Percentiles rank a stretch among this genome's conserved stretches.
Conservation (phyloP, 2,113 vertebrate genomes). For the Cottus gobio region DNA sequence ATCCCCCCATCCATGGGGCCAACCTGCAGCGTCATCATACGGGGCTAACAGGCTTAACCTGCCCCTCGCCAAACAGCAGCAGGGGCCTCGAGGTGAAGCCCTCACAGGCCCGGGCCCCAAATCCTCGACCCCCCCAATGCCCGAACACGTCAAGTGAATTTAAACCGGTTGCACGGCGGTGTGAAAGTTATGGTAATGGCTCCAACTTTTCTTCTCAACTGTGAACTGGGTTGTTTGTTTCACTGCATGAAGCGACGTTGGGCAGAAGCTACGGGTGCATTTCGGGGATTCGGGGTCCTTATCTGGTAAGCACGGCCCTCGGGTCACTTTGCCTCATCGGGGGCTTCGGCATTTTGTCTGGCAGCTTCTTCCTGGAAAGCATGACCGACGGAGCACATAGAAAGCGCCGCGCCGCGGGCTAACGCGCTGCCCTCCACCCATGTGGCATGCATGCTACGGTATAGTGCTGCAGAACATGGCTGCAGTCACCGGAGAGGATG, state of each 20-base stretch:
- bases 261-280: conserved; percentile 35
- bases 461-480: background rate
- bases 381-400: conserved; percentile 13
- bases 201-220: conserved; percentile 1
- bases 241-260: conserved; percentile 4
- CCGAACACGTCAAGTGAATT: conserved; percentile 49
- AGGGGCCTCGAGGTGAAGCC: conserved; percentile 32
- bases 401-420: conserved; percentile 5
- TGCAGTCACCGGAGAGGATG: background rate
- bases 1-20: conserved; percentile 3
- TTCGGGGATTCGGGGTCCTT: conserved; percentile 32
- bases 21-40: conserved; percentile 49
- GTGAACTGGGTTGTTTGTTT: background rate
- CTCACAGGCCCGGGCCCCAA: conserved; percentile 24
- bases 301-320: conserved; percentile 38
- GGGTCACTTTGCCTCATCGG: conserved; percentile 37
- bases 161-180: conserved; percentile 32
- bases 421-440: conserved; percentile 15
- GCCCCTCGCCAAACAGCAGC: conserved; percentile 49
- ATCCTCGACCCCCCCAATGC: conserved; percentile 4
- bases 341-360: conserved; percentile 37
- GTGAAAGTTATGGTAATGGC: conserved; percentile 43
- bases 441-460: background rate
- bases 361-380: conserved; percentile 36
- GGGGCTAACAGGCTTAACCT: conserved; percentile 67